Base-by-base conservation (phyloP, 2,888 invertebrate genomes). In the Stratiomys singularior region DNA sequence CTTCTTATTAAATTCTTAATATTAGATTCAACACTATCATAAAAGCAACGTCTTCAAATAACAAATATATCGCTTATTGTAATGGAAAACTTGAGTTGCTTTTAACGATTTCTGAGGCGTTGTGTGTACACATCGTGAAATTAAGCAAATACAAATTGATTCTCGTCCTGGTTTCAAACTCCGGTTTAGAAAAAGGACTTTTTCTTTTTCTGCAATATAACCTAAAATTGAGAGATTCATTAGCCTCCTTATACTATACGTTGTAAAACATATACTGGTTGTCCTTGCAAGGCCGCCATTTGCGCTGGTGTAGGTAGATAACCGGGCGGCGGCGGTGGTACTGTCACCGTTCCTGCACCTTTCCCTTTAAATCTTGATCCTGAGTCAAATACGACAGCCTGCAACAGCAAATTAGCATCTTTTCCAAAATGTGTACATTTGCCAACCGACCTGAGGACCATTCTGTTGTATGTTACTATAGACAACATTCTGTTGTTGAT, bases 271-370 rank as follows among this genome's bases (percentile, higher is more conserved):
- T 5, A 46, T 69, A 77, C 77, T 15, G 69, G 58, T 66, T 77
- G 69, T 46, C 87, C 87, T 72, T 85, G 84, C 82, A 87, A 83
- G 0, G 86, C 86, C 0, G 87, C 87, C 66, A 85, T 78, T 79
- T 87, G 87, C 7, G 84, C 87, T 0, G 86, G 83, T 1, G 85
- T 87, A 1, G 87, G 85, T 47, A 84, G 80, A 79, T 83, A 86
- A 0, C 87, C 87, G 0, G 87, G 87, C 1, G 87, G 87, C 7
- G 87, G 87, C 37, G 87, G 87, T 5, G 87, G 87, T 60, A 87
- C 82, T 11, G 81, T 82, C 47, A 86, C 82, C 4, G 84, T 82
- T 3, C 86, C 86, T 4, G 82, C 72, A 58, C 81, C 81, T 66
- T 81, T 80, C 1, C 82, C 82, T 27, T 81, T 80, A 72, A 82